Conservation (phyloP, 35 echinoderm and acorn worm species). For the Lytechinus variegatus region DNA sequence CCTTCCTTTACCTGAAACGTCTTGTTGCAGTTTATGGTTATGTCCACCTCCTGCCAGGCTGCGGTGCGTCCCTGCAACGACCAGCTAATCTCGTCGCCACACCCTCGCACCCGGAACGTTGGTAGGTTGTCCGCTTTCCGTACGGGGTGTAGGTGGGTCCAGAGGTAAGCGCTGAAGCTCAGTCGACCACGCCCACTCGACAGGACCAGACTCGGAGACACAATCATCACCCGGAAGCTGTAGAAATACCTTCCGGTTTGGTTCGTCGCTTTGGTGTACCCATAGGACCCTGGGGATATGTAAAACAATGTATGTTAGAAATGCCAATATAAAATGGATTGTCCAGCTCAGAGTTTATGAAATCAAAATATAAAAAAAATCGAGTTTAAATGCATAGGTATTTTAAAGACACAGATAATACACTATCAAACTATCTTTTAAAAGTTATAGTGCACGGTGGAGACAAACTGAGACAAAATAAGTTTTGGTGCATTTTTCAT, state of each 20-base stretch:
- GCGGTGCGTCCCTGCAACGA: background rate
- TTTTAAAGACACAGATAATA: too few species aligned
- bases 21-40: constrained; percentile 20
- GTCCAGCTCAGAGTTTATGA: too few species aligned
- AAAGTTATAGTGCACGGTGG: too few species aligned
- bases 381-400: too few species aligned
- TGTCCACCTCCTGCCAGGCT: constrained; percentile 21
- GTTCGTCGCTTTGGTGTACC: constrained; percentile 29
- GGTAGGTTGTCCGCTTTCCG: constrained; percentile 31
- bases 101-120: background rate
- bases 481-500: too few species aligned
- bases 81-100: constrained; percentile 43
- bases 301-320: background rate
- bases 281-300: background rate
- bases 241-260: constrained; percentile 27
- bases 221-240: constrained; percentile 38
- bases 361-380: too few species aligned
- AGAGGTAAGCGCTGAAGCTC: constrained; percentile 42
- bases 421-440: too few species aligned
- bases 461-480: too few species aligned
- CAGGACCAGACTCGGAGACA: constrained; percentile 45
- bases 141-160: constrained; percentile 16
- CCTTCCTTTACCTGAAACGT: constrained; percentile 25
- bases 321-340: too few species aligned
- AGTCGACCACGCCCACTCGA: constrained; percentile 37